Percentiles rank a stretch among this genome's conserved stretches.
These are phyloP conservation scores for Tetramorium bicarinatum DNA, from an alignment of 2,888 invertebrate genomes.

Conservation along the genomic window DNA sequence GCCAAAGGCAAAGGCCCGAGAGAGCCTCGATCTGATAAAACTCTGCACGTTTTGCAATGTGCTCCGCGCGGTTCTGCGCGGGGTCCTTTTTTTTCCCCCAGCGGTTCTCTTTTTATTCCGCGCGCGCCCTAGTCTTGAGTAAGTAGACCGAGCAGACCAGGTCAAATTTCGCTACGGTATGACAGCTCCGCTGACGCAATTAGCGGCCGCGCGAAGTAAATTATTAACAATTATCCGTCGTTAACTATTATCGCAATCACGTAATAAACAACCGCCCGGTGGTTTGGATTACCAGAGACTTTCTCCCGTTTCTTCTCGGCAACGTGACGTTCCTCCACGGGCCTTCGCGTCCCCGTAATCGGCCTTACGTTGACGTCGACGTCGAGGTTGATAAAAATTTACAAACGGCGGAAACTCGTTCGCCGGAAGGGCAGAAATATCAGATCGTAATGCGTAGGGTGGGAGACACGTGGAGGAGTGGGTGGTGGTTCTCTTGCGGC, in stretches of 20 bases:
- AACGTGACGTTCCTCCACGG: background rate
- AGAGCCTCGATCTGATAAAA: conserved; percentile 9
- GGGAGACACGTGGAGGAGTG: conserved; percentile 72
- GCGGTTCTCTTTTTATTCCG: background rate
- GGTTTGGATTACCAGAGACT: conserved; percentile 29
- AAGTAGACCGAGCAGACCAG: background rate
- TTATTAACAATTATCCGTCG: conserved; percentile 25
- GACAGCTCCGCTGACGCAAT: conserved; percentile 26
- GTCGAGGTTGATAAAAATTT: conserved; percentile 10
- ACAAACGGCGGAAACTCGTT: conserved; percentile 22
- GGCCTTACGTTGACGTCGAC: background rate
- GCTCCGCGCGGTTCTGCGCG: background rate
- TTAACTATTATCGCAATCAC: conserved; percentile 26
- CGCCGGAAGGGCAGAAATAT: conserved; percentile 61
- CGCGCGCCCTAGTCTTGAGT: background rate
- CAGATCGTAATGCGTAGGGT: conserved; percentile 56
- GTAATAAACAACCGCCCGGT: conserved; percentile 2
- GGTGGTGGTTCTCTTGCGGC: conserved; percentile 63
- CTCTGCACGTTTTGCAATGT: background rate
- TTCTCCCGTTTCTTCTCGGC: conserved; percentile 33
- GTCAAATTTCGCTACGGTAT: conserved; percentile 5
- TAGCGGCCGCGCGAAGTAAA: background rate
- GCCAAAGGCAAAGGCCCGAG: background rate
- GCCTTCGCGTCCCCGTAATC: background rate
- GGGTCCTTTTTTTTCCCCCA: background rate